Conservation (phyloP, 2,113 vertebrate species). For the Cygnus buccinator region DNA sequence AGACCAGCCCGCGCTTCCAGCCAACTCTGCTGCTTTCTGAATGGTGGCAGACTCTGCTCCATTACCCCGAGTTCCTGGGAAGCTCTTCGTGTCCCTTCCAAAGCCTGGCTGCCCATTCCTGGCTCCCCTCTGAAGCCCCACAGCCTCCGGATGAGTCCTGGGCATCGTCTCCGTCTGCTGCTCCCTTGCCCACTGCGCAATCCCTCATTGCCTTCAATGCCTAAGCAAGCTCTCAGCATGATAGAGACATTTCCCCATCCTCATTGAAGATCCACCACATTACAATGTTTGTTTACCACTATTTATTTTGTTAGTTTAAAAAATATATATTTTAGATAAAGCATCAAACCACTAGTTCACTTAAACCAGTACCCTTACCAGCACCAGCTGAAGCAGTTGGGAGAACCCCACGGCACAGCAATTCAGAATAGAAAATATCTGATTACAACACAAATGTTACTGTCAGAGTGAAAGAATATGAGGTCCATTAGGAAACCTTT, state of each 20-base stretch:
- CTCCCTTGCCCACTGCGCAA: neutral
- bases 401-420: neutral
- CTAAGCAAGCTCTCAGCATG: neutral
- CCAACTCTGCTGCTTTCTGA: constrained; percentile 22
- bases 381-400: neutral
- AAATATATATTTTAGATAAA: neutral
- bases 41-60: neutral
- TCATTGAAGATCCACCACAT: neutral
- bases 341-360: neutral
- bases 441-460: neutral
- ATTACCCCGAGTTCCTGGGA: neutral
- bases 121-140: neutral
- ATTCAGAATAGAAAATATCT: neutral
- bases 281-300: neutral
- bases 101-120: neutral
- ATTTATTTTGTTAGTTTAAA: neutral
- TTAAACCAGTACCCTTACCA: neutral
- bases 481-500: neutral
- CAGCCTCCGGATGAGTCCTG: neutral
- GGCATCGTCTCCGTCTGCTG: neutral
- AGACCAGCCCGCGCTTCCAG: neutral
- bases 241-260: neutral
- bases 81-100: neutral
- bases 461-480: neutral
- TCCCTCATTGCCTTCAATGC: neutral